phyloP scores from a whole-genome alignment of 2,888 invertebrate species.

The Clunio marinus region DNA sequence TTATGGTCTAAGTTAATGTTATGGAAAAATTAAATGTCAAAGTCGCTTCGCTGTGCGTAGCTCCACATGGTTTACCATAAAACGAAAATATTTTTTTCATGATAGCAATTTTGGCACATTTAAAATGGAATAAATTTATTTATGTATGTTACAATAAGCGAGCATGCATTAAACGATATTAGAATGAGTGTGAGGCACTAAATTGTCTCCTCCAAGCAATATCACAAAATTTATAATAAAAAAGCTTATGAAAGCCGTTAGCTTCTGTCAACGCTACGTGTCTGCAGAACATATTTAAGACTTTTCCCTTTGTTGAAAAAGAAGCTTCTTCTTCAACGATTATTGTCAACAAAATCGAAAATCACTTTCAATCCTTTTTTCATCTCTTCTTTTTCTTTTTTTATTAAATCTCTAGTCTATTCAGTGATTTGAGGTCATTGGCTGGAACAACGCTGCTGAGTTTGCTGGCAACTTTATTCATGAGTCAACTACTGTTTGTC shows the following conservation, averaged over 20 bases:
- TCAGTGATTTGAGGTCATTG: constrained; percentile 62
- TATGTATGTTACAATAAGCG: too few species aligned
- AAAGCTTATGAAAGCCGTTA: too few species aligned
- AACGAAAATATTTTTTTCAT: not conserved
- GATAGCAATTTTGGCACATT: not conserved
- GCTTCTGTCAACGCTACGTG: too few species aligned
- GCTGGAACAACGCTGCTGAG: constrained; percentile 65
- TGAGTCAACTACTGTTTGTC: constrained; percentile 64
- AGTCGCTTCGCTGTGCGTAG: not conserved
- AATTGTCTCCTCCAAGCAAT: too few species aligned
- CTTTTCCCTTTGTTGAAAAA: too few species aligned
- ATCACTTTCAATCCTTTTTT: not conserved
- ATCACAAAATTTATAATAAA: too few species aligned
- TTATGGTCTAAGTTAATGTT: not conserved
- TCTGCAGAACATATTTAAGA: too few species aligned
- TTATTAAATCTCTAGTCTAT: too few species aligned
- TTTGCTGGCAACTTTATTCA: constrained; percentile 62
- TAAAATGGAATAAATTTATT: not conserved
- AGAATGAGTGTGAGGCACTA: too few species aligned
- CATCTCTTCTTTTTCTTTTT: constrained; percentile 40
- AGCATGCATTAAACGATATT: too few species aligned
- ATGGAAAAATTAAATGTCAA: not conserved
- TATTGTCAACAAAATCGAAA: not conserved
- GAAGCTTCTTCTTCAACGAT: not conserved
- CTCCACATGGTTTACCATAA: not conserved